Evolutionary conservation across 30 jellyfish, hydroid and myxozoan species (phyloP).

Genomic region (Phacellophora camtschatica): DNA sequence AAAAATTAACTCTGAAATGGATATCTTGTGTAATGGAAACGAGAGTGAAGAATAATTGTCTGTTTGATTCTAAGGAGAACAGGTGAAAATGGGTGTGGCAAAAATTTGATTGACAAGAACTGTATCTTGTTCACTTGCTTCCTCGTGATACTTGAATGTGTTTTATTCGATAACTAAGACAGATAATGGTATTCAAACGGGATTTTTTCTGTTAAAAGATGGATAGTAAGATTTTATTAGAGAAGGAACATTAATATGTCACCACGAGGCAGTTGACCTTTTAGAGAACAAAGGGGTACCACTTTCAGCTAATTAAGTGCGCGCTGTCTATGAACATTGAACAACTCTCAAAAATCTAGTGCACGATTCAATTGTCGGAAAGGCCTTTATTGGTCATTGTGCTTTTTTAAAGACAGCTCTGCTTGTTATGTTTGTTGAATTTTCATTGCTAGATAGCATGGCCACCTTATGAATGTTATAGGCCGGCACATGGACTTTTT

Average conservation of each 20-base stretch:
- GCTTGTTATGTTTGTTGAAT: slow-evolving; percentile 26
- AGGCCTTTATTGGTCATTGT: slow-evolving; percentile 62
- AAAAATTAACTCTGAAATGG: no score
- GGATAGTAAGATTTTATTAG: no score
- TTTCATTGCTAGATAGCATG: slow-evolving; percentile 39
- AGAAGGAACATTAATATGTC: no score
- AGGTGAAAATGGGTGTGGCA: slow-evolving; percentile 1
- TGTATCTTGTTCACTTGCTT: no score
- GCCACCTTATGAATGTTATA: slow-evolving; percentile 59
- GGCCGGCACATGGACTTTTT: slow-evolving; percentile 65
- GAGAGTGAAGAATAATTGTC: no score
- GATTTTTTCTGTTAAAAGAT: no score
- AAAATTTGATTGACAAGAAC: no score
- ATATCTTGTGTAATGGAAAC: no score
- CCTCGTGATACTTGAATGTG: no score
- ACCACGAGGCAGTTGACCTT: slow-evolving; percentile 47
- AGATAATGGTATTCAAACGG: no score
- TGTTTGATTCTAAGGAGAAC: background rate
- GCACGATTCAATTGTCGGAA: slow-evolving; percentile 46
- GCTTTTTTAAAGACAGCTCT: slow-evolving; percentile 22
- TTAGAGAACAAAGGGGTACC: slow-evolving; percentile 70
- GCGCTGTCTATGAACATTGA: slow-evolving; percentile 34
- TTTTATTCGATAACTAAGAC: no score
- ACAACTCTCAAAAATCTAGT: slow-evolving; percentile 4
- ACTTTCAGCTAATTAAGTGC: slow-evolving; percentile 9